Percentiles rank a stretch among this genome's conserved stretches.
Conservation (phyloP, 1,140 invertebrate species). For the Condylostylus longicornis region DNA sequence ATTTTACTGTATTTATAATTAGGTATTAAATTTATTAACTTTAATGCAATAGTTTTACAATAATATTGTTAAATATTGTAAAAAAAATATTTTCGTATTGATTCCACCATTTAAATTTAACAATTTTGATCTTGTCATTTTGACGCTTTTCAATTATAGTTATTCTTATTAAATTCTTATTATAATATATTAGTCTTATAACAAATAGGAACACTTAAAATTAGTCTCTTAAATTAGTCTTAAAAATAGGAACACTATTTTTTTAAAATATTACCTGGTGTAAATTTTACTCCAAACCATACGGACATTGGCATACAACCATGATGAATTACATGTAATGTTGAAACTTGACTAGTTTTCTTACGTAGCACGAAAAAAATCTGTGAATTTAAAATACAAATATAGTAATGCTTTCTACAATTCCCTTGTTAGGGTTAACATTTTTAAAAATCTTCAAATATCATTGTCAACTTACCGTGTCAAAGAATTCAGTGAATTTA, state of each 20-base stretch:
- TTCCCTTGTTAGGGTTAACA: neutral
- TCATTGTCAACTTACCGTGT: slow-evolving; percentile 59
- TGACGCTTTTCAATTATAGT: too few species aligned
- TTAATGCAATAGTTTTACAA: too few species aligned
- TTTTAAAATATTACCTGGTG: slow-evolving; percentile 50
- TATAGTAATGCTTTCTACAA: neutral
- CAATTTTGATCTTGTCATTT: too few species aligned
- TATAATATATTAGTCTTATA: too few species aligned
- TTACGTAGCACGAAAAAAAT: slow-evolving; percentile 87
- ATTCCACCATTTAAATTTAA: too few species aligned
- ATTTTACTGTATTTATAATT: too few species aligned
- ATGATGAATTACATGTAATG: slow-evolving; percentile 90
- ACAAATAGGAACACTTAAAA: neutral
- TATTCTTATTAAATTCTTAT: too few species aligned
- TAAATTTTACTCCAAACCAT: slow-evolving; percentile 94
- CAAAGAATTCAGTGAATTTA: slow-evolving; percentile 90
- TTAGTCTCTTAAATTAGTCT: too few species aligned
- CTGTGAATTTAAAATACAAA: slow-evolving; percentile 36
- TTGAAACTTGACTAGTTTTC: slow-evolving; percentile 85
- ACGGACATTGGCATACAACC: slow-evolving; percentile 92
- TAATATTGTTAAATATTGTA: too few species aligned
- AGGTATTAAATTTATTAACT: too few species aligned
- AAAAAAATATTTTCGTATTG: too few species aligned
- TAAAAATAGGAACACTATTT: too few species aligned
- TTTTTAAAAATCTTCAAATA: slow-evolving; percentile 1